Percentiles rank a stretch among this genome's conserved stretches.
These are phyloP conservation scores for Distichodus sexfasciatus DNA, from an alignment of 2,797 vertebrate genomes.

Conservation along the genomic window DNA sequence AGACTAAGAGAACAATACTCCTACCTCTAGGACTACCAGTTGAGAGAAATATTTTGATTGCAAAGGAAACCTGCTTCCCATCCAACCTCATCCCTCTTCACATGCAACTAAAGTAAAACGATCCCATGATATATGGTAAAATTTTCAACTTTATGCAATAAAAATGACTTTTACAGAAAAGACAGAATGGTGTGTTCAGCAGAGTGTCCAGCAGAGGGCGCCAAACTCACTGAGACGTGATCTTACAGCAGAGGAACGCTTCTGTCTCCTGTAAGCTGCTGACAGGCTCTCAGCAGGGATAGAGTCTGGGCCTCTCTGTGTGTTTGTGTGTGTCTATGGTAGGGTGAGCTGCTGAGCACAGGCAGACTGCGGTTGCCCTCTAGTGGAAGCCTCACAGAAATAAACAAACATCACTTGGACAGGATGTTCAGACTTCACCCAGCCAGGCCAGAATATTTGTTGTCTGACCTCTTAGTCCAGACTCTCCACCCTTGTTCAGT, in stretches of 20 bases:
- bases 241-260: background rate
- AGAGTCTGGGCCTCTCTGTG: constrained; percentile 19
- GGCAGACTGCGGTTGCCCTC: constrained; percentile 15
- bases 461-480: background rate
- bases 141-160: background rate
- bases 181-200: constrained; percentile 1
- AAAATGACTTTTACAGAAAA: background rate
- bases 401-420: constrained; percentile 11
- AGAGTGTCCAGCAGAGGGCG: constrained; percentile 68
- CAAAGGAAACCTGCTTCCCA: too few relatives aligned
- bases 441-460: background rate
- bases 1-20: too few relatives aligned
- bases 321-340: background rate
- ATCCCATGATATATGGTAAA: too few relatives aligned
- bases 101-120: too few relatives aligned
- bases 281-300: background rate
- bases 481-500: background rate
- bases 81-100: too few relatives aligned
- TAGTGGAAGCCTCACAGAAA: background rate
- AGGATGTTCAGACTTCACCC: background rate
- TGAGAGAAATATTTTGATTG: too few relatives aligned
- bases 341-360: background rate
- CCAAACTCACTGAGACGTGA: constrained; percentile 16
- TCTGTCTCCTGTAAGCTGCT: too few relatives aligned
- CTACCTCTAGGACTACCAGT: too few relatives aligned